Percentiles rank a stretch among this genome's conserved stretches.
phyloP scores from a whole-genome alignment of 2,113 vertebrate genomes.

The Propithecus coquereli region DNA sequence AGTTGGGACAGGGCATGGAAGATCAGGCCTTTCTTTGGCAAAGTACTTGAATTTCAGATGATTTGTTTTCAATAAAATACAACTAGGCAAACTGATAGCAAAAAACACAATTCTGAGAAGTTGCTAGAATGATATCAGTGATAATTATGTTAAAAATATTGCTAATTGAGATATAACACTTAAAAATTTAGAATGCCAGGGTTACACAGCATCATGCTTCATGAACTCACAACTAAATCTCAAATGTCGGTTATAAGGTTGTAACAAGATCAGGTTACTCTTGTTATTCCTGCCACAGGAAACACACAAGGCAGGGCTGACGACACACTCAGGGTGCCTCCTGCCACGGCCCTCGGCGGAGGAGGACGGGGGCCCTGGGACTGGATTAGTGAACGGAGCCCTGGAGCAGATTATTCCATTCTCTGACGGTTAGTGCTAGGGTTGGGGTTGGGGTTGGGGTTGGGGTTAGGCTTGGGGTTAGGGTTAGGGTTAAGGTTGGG shows the following conservation, averaged over 20 bases:
- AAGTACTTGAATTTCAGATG: neutral
- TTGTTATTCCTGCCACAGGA: neutral
- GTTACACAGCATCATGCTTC: too few species aligned
- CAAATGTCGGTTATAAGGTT: neutral
- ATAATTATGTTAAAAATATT: neutral
- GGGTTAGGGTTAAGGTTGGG: too few species aligned
- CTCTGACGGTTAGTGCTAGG: neutral
- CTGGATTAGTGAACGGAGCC: neutral
- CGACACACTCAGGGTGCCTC: accelerated
- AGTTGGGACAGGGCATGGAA: accelerated
- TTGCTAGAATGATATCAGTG: neutral
- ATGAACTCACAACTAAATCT: neutral
- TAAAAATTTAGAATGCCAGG: neutral
- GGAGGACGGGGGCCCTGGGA: neutral
- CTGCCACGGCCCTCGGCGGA: accelerated
- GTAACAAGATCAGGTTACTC: neutral
- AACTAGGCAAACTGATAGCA: neutral
- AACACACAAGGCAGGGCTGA: neutral
- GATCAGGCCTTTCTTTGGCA: neutral
- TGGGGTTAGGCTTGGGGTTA: too few species aligned
- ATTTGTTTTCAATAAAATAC: neutral
- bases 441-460: too few species aligned
- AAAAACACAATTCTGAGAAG: neutral
- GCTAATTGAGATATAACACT: neutral
- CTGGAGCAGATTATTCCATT: neutral